Percentiles rank a stretch among this genome's conserved stretches.
phyloP scores from a whole-genome alignment of 2,888 invertebrate species.

The Ceratothoa steindachneri region DNA sequence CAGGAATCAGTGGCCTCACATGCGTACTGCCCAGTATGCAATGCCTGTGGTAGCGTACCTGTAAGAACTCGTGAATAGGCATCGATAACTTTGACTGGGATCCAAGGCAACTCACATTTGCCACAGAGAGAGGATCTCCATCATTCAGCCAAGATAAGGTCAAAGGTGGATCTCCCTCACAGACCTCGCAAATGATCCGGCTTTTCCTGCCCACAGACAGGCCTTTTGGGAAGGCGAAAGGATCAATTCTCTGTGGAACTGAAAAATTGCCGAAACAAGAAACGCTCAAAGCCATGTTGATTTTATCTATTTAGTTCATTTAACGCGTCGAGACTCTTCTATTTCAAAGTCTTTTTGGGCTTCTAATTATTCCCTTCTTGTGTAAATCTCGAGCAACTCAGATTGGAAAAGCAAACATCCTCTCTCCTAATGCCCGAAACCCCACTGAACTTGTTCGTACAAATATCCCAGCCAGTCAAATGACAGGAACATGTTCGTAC shows the following conservation, averaged over 20 bases:
- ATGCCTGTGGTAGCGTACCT: slow-evolving; percentile 50
- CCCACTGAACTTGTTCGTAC: too few relatives aligned
- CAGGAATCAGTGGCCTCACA: slow-evolving; percentile 51
- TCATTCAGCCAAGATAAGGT: slow-evolving; percentile 54
- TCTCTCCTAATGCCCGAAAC: too few relatives aligned
- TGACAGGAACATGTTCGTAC: too few relatives aligned
- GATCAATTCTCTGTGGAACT: slow-evolving; percentile 55
- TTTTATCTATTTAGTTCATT: too few relatives aligned
- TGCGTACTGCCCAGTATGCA: slow-evolving; percentile 51
- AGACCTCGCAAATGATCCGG: slow-evolving; percentile 55
- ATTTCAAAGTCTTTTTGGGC: too few relatives aligned
- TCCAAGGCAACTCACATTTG: slow-evolving; percentile 46
- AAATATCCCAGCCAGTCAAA: too few relatives aligned
- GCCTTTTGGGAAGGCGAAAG: slow-evolving; percentile 54
- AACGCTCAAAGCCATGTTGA: slow-evolving; percentile 24
- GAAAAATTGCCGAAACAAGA: slow-evolving; percentile 50
- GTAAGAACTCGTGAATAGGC: slow-evolving; percentile 51
- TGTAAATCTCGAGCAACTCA: too few relatives aligned
- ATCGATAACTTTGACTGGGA: slow-evolving; percentile 49
- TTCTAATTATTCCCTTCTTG: too few relatives aligned
- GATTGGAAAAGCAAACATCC: too few relatives aligned
- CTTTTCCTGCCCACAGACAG: slow-evolving; percentile 53
- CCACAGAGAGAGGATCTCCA: slow-evolving; percentile 51
- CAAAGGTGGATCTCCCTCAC: slow-evolving; percentile 55
- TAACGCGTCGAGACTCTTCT: too few relatives aligned